Evolutionary conservation across 2,888 invertebrate species (phyloP).

Genomic region (Drosophila algonquin): DNA sequence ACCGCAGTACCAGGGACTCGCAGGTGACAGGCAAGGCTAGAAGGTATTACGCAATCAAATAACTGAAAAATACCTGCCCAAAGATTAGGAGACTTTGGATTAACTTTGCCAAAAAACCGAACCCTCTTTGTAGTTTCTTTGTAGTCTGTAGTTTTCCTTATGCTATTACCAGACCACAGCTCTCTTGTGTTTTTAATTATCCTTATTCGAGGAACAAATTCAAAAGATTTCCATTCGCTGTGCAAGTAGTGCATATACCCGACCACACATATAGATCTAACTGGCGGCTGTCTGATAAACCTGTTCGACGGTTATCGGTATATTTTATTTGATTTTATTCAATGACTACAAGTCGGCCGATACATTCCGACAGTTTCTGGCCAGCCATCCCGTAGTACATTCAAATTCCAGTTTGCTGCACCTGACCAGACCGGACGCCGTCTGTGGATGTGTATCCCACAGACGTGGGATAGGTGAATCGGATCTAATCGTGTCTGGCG

Average conservation of each 20-base stretch:
- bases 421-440: slow-evolving; percentile 54
- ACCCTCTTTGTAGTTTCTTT: too few species aligned
- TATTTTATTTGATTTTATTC: slow-evolving; percentile 27
- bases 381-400: background rate
- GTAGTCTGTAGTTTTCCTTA: background rate
- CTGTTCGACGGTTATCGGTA: slow-evolving; percentile 44
- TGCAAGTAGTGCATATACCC: slow-evolving; percentile 2
- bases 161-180: background rate
- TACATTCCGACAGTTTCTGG: slow-evolving; percentile 59
- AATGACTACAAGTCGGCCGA: slow-evolving; percentile 59
- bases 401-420: slow-evolving; percentile 64
- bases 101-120: too few species aligned
- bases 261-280: background rate
- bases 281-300: slow-evolving; percentile 24
- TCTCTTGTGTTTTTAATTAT: background rate
- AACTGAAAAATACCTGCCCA: background rate
- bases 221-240: too few species aligned
- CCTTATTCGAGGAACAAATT: too few species aligned
- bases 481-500: slow-evolving; percentile 16
- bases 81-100: background rate
- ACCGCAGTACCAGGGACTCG: background rate
- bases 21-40: slow-evolving; percentile 1
- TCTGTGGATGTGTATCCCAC: slow-evolving; percentile 2
- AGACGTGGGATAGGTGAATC: background rate
- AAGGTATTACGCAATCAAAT: slow-evolving; percentile 2